Base-by-base conservation (phyloP, 2,888 invertebrate species). In the Philaethria dido region DNA sequence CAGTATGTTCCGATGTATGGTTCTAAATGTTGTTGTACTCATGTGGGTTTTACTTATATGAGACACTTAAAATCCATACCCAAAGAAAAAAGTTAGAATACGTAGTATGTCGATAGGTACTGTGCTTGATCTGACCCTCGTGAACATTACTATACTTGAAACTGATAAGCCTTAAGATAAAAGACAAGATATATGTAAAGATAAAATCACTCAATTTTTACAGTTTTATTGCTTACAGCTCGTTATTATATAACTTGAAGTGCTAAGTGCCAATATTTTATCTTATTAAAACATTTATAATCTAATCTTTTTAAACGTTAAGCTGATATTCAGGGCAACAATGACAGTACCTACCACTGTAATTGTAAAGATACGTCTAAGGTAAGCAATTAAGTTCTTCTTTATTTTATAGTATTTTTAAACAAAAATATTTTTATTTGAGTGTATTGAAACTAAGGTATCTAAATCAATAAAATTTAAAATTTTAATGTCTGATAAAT, bases 211-310 rank as follows among this genome's bases (percentile, higher is more conserved):
- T 29, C 16, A 52, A 16, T 52, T 52, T 52, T 33, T 9, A 52
- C 16, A 11, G 16, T 29, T 29, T 16, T 52, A 33, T 50, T 29
- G 52, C 11, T 16, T 16, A 29, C 52, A 29, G 29, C 29, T 33
- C 11, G 52, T 29, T 52, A 52, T 52, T 52, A 33, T 52, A 52
- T 52, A 52, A 52, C 16, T 52, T 16, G 5, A 50, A 50, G 9
- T 50, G 50, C n/a, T 33, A 33, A 52, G 29, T 33, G 16, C 29
- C 16, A 52, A 29, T 52, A 29, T 29, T 50, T 55, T 55, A 42
- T 42, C 57, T 42, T 42, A 42, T 57, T 57, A 16, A 42, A 22
- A 42, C n/a, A 25, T 57, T 39, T 16, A 25, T 25, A 57, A 57
- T 57, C 42, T 57, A 57, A 57, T 42, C 57, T 39, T 14, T 22